These are phyloP conservation scores for Ciconia boyciana DNA, from an alignment of 2,113 vertebrate species.

Conservation along the genomic window DNA sequence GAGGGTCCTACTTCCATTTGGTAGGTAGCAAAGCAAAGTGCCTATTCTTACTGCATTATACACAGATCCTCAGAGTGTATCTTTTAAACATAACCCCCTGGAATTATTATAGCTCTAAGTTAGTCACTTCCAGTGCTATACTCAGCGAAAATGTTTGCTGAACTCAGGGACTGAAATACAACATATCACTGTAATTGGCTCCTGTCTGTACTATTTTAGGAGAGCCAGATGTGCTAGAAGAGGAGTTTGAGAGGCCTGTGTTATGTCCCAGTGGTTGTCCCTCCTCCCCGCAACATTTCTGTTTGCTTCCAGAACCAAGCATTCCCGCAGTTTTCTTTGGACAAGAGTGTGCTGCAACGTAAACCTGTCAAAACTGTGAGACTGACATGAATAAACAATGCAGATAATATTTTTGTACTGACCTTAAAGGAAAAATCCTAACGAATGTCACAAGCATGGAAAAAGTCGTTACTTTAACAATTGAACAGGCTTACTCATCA, in stretches of 20 bases:
- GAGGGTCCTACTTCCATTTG: neutral
- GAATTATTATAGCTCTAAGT: neutral
- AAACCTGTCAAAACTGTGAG: slow-evolving; percentile 36
- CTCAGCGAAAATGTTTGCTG: neutral
- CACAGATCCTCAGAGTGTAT: neutral
- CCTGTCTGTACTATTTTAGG: neutral
- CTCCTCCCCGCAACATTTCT: neutral
- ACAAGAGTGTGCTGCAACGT: neutral
- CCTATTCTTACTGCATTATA: neutral
- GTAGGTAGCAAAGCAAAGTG: neutral
- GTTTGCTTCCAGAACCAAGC: neutral
- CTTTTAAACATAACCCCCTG: neutral
- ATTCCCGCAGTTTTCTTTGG: neutral
- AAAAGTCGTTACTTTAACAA: neutral
- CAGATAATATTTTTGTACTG: neutral
- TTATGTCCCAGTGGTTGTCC: neutral
- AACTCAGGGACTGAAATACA: neutral
- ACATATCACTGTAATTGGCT: neutral
- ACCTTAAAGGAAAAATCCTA: neutral
- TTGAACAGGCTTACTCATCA: neutral
- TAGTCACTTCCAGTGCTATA: neutral
- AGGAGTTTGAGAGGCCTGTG: neutral
- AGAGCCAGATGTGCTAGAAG: neutral
- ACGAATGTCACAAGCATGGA: neutral
- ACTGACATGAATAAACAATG: slow-evolving; percentile 13